Percentiles rank a stretch among this genome's conserved stretches.
These are phyloP conservation scores for Ploceus nigricollis DNA, from an alignment of 2,113 vertebrate genomes.

Conservation along the genomic window DNA sequence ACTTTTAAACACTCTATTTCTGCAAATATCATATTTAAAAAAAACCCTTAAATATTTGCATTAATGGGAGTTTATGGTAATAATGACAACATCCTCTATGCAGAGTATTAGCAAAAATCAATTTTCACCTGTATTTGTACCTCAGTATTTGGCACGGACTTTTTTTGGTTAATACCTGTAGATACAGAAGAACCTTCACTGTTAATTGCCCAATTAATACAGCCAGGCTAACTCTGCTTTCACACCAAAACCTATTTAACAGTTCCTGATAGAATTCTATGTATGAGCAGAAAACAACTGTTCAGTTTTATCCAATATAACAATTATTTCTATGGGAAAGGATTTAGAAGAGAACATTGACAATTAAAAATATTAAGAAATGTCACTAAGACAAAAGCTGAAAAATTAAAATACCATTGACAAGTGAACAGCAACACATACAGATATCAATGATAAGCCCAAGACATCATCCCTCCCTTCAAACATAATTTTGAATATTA, in stretches of 20 bases:
- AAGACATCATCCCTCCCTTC: neutral
- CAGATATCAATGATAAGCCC: neutral
- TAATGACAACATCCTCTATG: neutral
- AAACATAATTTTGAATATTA: neutral
- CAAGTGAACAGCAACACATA: neutral
- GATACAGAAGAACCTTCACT: neutral
- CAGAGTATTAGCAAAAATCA: neutral
- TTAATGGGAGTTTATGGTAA: neutral
- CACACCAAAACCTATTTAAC: neutral
- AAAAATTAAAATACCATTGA: neutral
- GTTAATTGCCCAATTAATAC: neutral
- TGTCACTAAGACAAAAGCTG: neutral
- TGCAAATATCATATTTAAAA: neutral
- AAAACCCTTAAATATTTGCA: rapidly evolving
- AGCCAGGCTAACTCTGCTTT: neutral
- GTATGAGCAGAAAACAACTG: neutral
- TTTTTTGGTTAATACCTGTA: neutral
- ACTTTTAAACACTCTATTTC: neutral
- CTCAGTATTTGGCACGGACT: rapidly evolving
- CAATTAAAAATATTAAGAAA: neutral
- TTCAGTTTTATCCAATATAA: neutral
- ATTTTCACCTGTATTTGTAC: neutral
- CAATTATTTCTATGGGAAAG: neutral
- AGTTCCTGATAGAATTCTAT: neutral
- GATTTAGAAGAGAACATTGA: neutral